A percentile compares a stretch with the other conserved stretches of the same genome.
phyloP scores from a whole-genome alignment of 2,888 invertebrate species.

The Cecidostiba fungosa region DNA sequence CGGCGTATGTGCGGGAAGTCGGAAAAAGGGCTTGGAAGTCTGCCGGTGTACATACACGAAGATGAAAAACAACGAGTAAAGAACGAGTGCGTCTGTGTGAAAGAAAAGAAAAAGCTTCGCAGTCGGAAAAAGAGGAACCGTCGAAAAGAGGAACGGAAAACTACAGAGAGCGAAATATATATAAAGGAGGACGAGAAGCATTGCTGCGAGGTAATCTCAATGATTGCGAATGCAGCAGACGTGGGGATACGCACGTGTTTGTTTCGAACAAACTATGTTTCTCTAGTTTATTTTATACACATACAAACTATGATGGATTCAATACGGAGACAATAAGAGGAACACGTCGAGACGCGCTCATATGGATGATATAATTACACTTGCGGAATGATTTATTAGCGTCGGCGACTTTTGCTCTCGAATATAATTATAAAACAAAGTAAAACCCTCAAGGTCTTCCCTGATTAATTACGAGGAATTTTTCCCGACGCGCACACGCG shows the following conservation, averaged over 20 bases:
- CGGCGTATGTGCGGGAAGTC: too few relatives aligned
- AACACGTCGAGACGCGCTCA: background rate
- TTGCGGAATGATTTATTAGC: constrained; percentile 64
- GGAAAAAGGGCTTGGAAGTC: too few relatives aligned
- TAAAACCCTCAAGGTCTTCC: background rate
- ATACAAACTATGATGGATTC: background rate
- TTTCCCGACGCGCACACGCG: background rate
- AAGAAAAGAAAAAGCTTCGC: too few relatives aligned
- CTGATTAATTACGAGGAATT: constrained; percentile 42
- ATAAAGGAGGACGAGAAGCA: constrained; percentile 40
- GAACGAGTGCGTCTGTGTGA: too few relatives aligned
- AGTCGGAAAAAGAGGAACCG: too few relatives aligned
- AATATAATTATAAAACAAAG: constrained; percentile 22
- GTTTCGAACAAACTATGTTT: too few relatives aligned
- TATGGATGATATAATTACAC: constrained; percentile 6
- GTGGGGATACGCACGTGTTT: background rate
- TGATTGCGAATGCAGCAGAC: constrained; percentile 70
- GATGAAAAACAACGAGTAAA: too few relatives aligned
- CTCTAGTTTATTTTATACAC: background rate
- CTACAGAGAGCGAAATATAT: background rate
- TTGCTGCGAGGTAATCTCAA: constrained; percentile 69
- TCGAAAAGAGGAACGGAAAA: constrained; percentile 8
- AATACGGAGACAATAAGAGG: background rate
- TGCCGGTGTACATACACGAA: too few relatives aligned
- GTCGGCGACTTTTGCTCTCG: constrained; percentile 22